Percentiles rank a stretch among this genome's conserved stretches.
Conservation (phyloP, 2,888 invertebrate genomes). For the Corbicula japonica region DNA sequence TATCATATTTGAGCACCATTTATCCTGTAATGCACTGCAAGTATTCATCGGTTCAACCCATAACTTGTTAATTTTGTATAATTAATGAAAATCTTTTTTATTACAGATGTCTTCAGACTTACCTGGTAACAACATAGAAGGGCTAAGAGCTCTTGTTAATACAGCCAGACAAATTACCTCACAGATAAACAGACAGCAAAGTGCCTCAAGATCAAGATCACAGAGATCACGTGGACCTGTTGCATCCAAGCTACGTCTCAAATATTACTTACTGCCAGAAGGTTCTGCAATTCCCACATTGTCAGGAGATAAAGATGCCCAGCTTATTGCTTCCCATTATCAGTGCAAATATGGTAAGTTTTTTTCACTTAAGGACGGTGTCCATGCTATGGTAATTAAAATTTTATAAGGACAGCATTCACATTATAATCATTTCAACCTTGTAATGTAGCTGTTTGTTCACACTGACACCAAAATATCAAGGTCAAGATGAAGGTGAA, state of each 20-base stretch:
- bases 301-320: neutral
- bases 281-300: conserved; percentile 2
- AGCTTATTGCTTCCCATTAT: neutral
- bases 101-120: neutral
- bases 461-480: no score
- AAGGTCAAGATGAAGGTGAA: no score
- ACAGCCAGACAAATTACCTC: neutral
- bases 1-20: no score
- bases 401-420: no score
- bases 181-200: neutral
- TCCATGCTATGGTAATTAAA: neutral
- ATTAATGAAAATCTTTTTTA: neutral
- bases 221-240: conserved; percentile 2
- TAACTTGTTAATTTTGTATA: neutral
- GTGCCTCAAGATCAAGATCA: neutral
- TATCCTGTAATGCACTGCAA: no score
- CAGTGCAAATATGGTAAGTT: neutral
- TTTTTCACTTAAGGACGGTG: neutral
- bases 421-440: no score
- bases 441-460: no score
- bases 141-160: conserved; percentile 1
- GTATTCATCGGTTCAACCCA: no score
- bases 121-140: neutral
- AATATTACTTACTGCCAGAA: neutral
- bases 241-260: neutral